phyloP scores from a whole-genome alignment of 92 coral and sea anemone genomes.

The Porites rus region DNA sequence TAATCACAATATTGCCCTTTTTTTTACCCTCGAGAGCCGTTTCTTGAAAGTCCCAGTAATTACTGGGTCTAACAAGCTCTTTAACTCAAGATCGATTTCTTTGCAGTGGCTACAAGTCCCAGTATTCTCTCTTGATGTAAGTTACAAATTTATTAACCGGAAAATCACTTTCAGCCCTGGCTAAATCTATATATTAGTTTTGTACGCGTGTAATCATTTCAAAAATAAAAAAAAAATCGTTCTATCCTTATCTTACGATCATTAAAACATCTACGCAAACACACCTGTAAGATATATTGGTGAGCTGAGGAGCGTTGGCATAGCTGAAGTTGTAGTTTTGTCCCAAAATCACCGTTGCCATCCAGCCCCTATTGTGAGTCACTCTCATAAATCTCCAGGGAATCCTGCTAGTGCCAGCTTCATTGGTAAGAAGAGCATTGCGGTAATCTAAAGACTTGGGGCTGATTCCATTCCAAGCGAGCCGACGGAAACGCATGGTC shows the following conservation, averaged over 20 bases:
- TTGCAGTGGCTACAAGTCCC: too few species aligned
- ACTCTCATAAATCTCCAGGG: constrained; percentile 84
- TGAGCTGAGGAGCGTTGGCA: constrained; percentile 77
- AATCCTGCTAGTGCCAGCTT: constrained; percentile 71
- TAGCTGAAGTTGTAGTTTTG: constrained; percentile 77
- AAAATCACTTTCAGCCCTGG: too few species aligned
- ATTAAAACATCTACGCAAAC: not conserved
- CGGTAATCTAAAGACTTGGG: constrained; percentile 71
- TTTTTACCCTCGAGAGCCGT: too few species aligned
- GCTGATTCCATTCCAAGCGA: constrained; percentile 81
- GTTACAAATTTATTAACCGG: too few species aligned
- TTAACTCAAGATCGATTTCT: too few species aligned
- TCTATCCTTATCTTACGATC: not conserved
- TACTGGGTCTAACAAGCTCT: too few species aligned
- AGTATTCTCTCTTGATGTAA: too few species aligned
- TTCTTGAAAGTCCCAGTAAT: too few species aligned
- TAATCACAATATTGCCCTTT: too few species aligned
- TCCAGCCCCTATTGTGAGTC: constrained; percentile 88
- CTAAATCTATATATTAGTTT: too few species aligned
- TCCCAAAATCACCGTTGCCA: constrained; percentile 76
- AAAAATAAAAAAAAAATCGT: too few species aligned
- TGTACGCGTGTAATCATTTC: too few species aligned
- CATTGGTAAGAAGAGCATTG: constrained; percentile 78
- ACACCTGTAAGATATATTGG: constrained; percentile 89
- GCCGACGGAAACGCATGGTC: constrained; percentile 78